Evolutionary conservation across 2,797 vertebrate genomes (phyloP).

Genomic region (Characodon lateralis): DNA sequence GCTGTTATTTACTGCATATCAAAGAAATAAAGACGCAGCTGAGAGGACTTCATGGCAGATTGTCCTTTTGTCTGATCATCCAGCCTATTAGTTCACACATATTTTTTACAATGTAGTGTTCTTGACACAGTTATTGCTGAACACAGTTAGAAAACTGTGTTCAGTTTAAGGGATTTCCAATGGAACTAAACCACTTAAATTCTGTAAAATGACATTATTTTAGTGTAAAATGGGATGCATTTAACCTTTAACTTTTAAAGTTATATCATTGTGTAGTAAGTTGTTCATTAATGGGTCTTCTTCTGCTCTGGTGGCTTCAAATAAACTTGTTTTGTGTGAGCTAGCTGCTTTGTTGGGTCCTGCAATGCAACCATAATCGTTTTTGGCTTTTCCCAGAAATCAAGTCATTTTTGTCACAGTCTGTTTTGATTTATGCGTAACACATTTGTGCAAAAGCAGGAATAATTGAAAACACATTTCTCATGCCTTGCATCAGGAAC

Average conservation of each 20-base stretch:
- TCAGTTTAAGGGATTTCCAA: background rate
- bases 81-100: too few relatives aligned
- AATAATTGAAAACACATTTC: conserved; percentile 37
- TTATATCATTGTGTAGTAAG: background rate
- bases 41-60: background rate
- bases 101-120: too few relatives aligned
- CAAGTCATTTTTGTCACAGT: background rate
- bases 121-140: too few relatives aligned
- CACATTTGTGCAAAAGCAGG: conserved; percentile 24
- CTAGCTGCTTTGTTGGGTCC: conserved; percentile 8
- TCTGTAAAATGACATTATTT: background rate
- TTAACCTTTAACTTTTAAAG: background rate
- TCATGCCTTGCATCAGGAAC: background rate
- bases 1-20: background rate
- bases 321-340: conserved; percentile 4
- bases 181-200: background rate
- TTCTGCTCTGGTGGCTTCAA: conserved; percentile 18
- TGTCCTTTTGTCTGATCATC: too few relatives aligned
- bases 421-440: conserved; percentile 27
- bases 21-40: background rate
- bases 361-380: conserved; percentile 32
- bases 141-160: background rate
- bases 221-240: background rate
- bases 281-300: conserved; percentile 13
- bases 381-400: conserved; percentile 34